Percentiles rank a stretch among this genome's conserved stretches.
Conservation (phyloP, 1,140 invertebrate species). For the Doryteuthis pealeii region DNA sequence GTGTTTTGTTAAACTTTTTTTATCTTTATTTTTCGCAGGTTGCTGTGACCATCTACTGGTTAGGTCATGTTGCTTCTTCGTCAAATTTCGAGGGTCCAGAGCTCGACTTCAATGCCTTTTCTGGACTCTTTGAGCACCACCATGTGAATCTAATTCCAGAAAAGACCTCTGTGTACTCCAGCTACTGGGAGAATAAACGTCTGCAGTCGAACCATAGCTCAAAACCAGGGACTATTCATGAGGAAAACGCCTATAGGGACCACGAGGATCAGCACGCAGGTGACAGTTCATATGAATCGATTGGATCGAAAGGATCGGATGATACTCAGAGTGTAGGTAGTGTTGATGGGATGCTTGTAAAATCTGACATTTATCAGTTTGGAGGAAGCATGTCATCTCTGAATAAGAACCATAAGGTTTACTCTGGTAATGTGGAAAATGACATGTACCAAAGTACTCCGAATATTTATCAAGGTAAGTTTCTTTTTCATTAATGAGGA, state of each 20-base stretch:
- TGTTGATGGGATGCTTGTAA: slow-evolving; percentile 22
- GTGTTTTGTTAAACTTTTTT: neutral
- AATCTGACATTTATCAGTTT: slow-evolving; percentile 37
- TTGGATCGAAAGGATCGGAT: slow-evolving; percentile 43
- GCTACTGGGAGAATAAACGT: slow-evolving; percentile 29
- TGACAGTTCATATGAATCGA: slow-evolving; percentile 51
- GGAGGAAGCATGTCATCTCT: slow-evolving; percentile 39
- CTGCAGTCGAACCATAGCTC: slow-evolving; percentile 31
- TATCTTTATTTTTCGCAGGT: slow-evolving; percentile 40
- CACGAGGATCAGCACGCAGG: slow-evolving; percentile 26
- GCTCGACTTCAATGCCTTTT: slow-evolving; percentile 51
- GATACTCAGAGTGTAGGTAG: slow-evolving; percentile 35
- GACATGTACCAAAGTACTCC: slow-evolving; percentile 44
- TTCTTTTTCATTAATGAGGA: neutral
- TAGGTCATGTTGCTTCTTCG: slow-evolving; percentile 37
- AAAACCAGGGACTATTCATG: slow-evolving; percentile 13
- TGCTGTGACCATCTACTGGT: slow-evolving; percentile 53
- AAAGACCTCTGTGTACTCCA: neutral
- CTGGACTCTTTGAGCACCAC: slow-evolving; percentile 43
- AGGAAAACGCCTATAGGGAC: slow-evolving; percentile 17
- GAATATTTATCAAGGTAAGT: slow-evolving; percentile 25
- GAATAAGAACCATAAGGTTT: slow-evolving; percentile 23
- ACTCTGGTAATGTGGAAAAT: slow-evolving; percentile 24
- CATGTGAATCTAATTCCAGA: slow-evolving; percentile 15
- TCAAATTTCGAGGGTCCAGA: slow-evolving; percentile 43